These are phyloP conservation scores for Anthoscopus minutus DNA, from an alignment of 2,113 vertebrate genomes.

Conservation along the genomic window DNA sequence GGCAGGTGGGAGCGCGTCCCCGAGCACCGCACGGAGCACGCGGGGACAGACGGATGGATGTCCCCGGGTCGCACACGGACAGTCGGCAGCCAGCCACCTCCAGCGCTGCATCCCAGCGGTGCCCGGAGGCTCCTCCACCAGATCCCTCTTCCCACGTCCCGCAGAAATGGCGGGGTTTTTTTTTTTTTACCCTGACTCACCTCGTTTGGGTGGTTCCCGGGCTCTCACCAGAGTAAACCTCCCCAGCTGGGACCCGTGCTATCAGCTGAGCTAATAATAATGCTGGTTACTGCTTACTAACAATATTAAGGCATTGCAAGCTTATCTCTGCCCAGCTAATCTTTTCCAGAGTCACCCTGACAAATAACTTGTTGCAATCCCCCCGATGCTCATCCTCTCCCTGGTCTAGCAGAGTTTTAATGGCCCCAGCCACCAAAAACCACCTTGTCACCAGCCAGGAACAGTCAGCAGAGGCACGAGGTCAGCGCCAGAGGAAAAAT, in stretches of 20 bases:
- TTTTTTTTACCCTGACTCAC: background rate
- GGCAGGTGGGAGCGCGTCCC: background rate
- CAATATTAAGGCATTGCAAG: background rate
- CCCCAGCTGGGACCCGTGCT: background rate
- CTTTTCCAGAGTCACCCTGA: slow-evolving; percentile 44
- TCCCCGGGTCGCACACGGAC: background rate
- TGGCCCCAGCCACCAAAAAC: background rate
- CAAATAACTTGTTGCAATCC: slow-evolving; percentile 11
- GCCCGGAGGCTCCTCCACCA: rapidly evolving
- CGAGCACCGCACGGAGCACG: background rate
- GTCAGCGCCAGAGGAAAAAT: background rate
- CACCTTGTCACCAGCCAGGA: background rate
- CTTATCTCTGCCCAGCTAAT: slow-evolving; percentile 63
- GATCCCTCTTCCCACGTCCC: background rate
- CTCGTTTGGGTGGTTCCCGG: background rate
- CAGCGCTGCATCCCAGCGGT: rapidly evolving
- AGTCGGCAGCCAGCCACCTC: background rate
- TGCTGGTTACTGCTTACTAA: slow-evolving; percentile 42
- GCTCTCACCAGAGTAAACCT: background rate
- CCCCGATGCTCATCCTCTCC: background rate
- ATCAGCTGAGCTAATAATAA: slow-evolving; percentile 61
- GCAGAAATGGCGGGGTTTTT: rapidly evolving
- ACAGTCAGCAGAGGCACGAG: background rate
- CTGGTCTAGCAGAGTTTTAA: background rate
- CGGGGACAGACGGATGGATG: background rate